Conservation (phyloP, 2,797 vertebrate genomes). For the Cyprinella venusta region DNA sequence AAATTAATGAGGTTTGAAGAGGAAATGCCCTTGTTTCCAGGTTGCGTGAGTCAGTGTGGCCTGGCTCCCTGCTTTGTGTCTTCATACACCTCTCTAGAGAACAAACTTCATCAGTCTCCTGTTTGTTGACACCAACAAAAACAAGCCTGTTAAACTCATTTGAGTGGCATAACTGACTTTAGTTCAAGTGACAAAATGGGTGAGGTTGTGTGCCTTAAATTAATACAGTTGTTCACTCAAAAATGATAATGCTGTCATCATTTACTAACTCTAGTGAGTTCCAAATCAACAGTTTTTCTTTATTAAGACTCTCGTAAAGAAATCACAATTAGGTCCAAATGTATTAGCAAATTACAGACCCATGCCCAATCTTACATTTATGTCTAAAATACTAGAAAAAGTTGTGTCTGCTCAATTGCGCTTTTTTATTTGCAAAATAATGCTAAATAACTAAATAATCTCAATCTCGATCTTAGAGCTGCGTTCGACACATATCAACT, state of each 20-base stretch:
- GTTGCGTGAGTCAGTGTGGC: background rate
- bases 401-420: too few species aligned
- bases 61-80: background rate
- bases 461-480: too few species aligned
- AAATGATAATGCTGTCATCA: background rate
- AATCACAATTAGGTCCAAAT: too few species aligned
- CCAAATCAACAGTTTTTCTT: background rate
- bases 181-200: background rate
- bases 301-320: too few species aligned
- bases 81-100: background rate
- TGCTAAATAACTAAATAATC: too few species aligned
- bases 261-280: background rate
- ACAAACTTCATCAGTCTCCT: background rate
- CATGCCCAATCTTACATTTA: too few species aligned
- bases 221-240: background rate
- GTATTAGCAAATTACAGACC: too few species aligned
- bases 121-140: background rate
- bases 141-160: background rate
- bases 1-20: constrained; percentile 2
- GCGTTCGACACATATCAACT: too few species aligned
- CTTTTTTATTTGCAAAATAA: too few species aligned
- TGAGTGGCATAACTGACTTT: background rate
- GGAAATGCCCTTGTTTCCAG: background rate
- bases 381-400: too few species aligned
- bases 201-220: background rate